Percentiles rank a stretch among this genome's conserved stretches.
Evolutionary conservation across 2,888 invertebrate genomes (phyloP).

Genomic region (Brachyopa scutellaris): DNA sequence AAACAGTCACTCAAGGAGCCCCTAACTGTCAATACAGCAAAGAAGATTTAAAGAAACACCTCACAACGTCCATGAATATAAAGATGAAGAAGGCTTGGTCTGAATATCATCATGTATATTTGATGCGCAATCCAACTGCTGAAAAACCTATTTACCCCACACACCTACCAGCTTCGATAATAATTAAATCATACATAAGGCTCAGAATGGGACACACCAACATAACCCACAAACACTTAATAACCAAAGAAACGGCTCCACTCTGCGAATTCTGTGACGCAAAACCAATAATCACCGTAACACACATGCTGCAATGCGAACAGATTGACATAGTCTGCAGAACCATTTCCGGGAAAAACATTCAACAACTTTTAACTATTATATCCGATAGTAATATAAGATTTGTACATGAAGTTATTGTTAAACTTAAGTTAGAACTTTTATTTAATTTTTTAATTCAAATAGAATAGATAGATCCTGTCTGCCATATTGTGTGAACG

Average conservation of each 20-base stretch:
- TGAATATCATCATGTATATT: too few species aligned
- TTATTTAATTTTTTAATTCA: too few species aligned
- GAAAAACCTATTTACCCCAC: too few species aligned
- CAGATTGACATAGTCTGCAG: not conserved
- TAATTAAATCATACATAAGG: not conserved
- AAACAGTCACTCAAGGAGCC: constrained; percentile 1
- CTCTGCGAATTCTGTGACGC: not conserved
- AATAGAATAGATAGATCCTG: too few species aligned
- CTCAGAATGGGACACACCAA: not conserved
- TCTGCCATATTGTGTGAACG: too few species aligned
- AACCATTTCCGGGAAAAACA: not conserved
- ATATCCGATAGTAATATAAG: too few species aligned
- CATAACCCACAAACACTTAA: not conserved
- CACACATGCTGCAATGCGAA: too few species aligned
- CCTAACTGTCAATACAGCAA: not conserved
- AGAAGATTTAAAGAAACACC: not conserved
- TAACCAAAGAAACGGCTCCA: not conserved
- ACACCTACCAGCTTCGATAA: too few species aligned
- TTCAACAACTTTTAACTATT: not conserved
- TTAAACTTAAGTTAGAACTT: too few species aligned
- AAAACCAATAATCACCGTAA: not conserved
- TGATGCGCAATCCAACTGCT: not conserved
- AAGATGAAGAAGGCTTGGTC: not conserved
- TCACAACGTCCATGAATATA: not conserved
- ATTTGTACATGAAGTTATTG: too few species aligned